Percentiles rank a stretch among this genome's conserved stretches.
Evolutionary conservation across 2,888 invertebrate species (phyloP).

Genomic region (Daptonema setosum): DNA sequence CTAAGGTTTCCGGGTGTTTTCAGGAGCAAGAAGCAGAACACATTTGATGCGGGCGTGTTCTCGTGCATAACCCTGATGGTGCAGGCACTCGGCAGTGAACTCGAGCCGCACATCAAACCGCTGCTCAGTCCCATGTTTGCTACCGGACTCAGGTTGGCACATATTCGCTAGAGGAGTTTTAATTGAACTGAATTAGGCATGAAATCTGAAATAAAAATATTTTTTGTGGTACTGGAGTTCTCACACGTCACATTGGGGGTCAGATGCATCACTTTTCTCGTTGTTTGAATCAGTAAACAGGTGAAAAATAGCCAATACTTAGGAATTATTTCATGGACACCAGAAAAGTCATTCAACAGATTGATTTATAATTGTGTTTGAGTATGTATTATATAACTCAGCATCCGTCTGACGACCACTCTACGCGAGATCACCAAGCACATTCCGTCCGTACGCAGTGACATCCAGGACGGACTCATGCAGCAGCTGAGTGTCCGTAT

Average conservation of each 20-base stretch:
- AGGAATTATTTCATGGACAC: background rate
- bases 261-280: no score
- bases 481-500: slow-evolving; percentile 63
- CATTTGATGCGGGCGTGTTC: slow-evolving; percentile 69
- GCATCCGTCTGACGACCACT: slow-evolving; percentile 57
- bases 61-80: slow-evolving; percentile 75
- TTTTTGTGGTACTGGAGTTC: background rate
- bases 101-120: slow-evolving; percentile 41
- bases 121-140: slow-evolving; percentile 74
- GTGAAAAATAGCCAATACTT: background rate
- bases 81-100: slow-evolving; percentile 53
- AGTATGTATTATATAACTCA: no score
- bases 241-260: no score
- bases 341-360: background rate
- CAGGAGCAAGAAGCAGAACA: no score
- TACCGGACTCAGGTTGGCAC: slow-evolving; percentile 46
- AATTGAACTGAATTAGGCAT: no score
- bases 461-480: slow-evolving; percentile 74
- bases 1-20: no score
- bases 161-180: background rate
- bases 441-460: slow-evolving; percentile 61
- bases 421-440: slow-evolving; percentile 66
- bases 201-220: no score
- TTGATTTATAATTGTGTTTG: no score
- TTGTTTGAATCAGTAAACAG: no score